These are phyloP conservation scores for Podarcis raffonei DNA, from an alignment of 2,113 vertebrate genomes.

Conservation along the genomic window DNA sequence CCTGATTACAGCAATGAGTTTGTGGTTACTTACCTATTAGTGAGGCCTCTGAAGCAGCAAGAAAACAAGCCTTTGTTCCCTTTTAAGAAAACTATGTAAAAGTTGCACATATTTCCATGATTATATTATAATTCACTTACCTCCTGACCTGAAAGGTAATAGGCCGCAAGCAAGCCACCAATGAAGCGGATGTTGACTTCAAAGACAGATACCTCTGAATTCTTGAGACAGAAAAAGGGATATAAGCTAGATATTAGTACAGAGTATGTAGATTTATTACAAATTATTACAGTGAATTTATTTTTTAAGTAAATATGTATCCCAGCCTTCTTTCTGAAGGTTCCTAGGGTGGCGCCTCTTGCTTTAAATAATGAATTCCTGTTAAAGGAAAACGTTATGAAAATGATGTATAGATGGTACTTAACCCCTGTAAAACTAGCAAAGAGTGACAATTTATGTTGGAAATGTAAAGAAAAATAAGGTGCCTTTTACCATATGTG, in stretches of 20 bases:
- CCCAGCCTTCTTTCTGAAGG: too few species aligned
- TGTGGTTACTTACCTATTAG: not conserved
- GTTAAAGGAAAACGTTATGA: too few species aligned
- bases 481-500: too few species aligned
- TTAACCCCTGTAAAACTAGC: too few species aligned
- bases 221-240: conserved; percentile 73
- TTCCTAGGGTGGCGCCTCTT: not conserved
- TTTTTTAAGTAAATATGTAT: too few species aligned
- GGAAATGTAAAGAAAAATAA: too few species aligned
- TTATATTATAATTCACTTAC: conserved; percentile 67
- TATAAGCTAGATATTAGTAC: not conserved
- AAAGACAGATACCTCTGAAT: conserved; percentile 92
- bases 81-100: not conserved
- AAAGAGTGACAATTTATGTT: too few species aligned
- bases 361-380: not conserved
- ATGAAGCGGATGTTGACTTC: conserved; percentile 95
- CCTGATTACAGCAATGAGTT: not conserved
- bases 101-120: not conserved
- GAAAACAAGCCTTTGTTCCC: not conserved
- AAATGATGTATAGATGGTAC: too few species aligned
- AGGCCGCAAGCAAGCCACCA: conserved; percentile 88
- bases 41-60: not conserved
- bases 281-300: not conserved
- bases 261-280: not conserved
- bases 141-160: conserved; percentile 92